phyloP scores from a whole-genome alignment of 2,797 vertebrate genomes.

The Pitangus sulphuratus region DNA sequence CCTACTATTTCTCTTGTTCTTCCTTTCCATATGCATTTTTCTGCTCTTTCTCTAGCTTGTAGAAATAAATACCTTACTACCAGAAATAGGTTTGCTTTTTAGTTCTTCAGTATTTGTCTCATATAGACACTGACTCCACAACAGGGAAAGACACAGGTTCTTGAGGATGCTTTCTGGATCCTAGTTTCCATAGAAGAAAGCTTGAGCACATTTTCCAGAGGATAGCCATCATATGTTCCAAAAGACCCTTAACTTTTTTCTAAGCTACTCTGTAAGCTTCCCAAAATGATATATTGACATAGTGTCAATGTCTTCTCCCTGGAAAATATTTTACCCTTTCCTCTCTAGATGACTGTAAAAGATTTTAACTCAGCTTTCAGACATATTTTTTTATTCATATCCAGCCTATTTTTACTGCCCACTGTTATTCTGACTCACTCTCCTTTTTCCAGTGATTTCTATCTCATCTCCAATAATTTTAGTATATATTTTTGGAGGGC shows the following conservation, averaged over 20 bases:
- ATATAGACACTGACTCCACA: neutral
- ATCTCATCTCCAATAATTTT: neutral
- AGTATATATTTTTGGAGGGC: neutral
- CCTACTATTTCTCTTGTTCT: neutral
- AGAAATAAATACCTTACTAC: neutral
- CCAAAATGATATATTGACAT: neutral
- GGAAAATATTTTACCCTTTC: neutral
- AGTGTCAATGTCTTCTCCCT: neutral
- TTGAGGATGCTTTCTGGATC: neutral
- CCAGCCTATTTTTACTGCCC: neutral
- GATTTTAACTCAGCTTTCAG: neutral
- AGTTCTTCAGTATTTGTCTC: neutral
- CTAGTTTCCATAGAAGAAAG: neutral
- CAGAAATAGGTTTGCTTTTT: neutral
- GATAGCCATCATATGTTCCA: rapidly evolving
- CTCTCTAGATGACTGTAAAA: neutral
- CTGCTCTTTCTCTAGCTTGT: neutral
- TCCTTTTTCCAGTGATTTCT: neutral
- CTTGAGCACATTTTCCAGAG: neutral
- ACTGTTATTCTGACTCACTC: neutral
- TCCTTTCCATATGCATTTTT: neutral
- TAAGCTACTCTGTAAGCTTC: neutral
- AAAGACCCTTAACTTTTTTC: neutral
- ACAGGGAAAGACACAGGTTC: neutral
- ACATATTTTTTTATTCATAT: neutral